Conservation (phyloP, 2,113 vertebrate species). For the Monopterus albus region DNA sequence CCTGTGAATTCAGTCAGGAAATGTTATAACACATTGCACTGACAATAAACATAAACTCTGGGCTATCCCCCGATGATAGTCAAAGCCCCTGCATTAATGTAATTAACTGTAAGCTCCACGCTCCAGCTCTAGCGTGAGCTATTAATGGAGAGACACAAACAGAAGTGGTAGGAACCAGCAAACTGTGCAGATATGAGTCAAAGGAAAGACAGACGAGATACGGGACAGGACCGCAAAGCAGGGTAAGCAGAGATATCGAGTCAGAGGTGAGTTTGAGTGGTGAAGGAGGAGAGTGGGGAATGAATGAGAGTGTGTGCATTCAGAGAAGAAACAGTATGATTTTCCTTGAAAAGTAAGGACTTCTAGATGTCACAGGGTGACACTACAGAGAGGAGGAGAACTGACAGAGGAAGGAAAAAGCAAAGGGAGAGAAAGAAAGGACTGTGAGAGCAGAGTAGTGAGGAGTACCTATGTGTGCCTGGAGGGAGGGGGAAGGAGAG, state of each 20-base stretch:
- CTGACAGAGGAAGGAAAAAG: neutral
- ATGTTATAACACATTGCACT: too few species aligned
- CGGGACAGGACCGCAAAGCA: neutral
- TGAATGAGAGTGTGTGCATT: slow-evolving; percentile 36
- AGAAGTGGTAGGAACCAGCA: slow-evolving; percentile 42
- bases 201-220: slow-evolving; percentile 30
- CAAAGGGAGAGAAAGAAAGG: slow-evolving; percentile 1
- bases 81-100: neutral
- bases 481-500: slow-evolving; percentile 27
- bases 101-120: slow-evolving; percentile 9
- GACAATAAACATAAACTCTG: neutral
- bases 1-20: too few species aligned
- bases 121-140: slow-evolving; percentile 40
- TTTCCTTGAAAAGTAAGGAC: slow-evolving; percentile 6
- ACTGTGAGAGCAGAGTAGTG: slow-evolving; percentile 14
- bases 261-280: slow-evolving; percentile 29
- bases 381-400: neutral
- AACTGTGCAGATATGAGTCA: slow-evolving; percentile 25
- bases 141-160: slow-evolving; percentile 65
- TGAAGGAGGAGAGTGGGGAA: slow-evolving; percentile 20
- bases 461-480: slow-evolving; percentile 22
- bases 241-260: slow-evolving; percentile 7
- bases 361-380: neutral
- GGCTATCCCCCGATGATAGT: neutral
- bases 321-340: slow-evolving; percentile 1